These are phyloP conservation scores for Aurelia aurita complex sp. Pacific DNA, from an alignment of 30 jellyfish, hydroid and myxozoan genomes.

Conservation along the genomic window DNA sequence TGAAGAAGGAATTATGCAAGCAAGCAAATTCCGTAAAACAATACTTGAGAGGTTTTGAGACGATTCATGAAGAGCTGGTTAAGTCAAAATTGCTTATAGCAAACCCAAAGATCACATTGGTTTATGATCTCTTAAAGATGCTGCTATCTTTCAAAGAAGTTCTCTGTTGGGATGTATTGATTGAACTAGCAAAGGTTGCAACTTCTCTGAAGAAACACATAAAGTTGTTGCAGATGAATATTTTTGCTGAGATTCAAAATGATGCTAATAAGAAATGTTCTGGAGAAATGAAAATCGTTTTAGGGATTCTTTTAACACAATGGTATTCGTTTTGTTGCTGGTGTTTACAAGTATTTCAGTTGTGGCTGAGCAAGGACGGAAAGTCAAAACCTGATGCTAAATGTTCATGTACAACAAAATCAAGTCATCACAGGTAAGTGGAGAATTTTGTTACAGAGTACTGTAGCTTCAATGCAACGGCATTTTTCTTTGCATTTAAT, in stretches of 20 bases:
- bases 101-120: constrained; percentile 32
- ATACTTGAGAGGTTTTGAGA: constrained; percentile 18
- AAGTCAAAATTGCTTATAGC: constrained; percentile 23
- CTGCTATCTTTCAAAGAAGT: constrained; percentile 24
- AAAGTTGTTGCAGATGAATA: neutral
- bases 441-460: too few relatives aligned
- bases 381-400: constrained; percentile 6
- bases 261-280: neutral
- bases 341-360: constrained; percentile 35
- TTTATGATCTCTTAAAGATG: constrained; percentile 35
- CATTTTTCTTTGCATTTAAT: too few relatives aligned
- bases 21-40: constrained; percentile 25
- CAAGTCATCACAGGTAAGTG: constrained; percentile 14
- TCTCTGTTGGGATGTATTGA: constrained; percentile 41
- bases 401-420: constrained; percentile 38
- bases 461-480: too few relatives aligned
- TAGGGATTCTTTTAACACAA: constrained; percentile 1
- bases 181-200: neutral
- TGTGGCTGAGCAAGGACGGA: constrained; percentile 16
- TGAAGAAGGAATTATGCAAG: constrained; percentile 36
- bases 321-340: constrained; percentile 63
- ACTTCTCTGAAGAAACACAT: constrained; percentile 16
- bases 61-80: constrained; percentile 5
- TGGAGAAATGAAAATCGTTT: constrained; percentile 10
- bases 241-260: neutral